These are phyloP conservation scores for Phyllotreta cruciferae DNA, from an alignment of 2,888 invertebrate genomes.

Conservation along the genomic window DNA sequence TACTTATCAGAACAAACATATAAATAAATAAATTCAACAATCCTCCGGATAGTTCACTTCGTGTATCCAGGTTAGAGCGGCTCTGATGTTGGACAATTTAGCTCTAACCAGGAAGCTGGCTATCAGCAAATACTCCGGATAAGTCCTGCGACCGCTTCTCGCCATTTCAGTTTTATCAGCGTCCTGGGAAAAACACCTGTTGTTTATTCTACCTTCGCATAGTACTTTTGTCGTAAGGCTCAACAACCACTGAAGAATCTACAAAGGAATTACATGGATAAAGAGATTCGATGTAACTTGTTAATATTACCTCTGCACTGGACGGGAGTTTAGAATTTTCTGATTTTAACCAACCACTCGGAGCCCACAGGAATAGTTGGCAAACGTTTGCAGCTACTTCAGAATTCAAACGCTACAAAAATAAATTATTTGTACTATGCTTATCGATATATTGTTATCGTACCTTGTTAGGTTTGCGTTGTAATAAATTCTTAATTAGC, in stretches of 20 bases:
- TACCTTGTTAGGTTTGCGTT: conserved; percentile 69
- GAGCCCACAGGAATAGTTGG: conserved; percentile 78
- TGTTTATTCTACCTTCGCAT: conserved; percentile 65
- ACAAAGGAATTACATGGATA: conserved; percentile 29
- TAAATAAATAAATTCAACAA: conserved; percentile 2
- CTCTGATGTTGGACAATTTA: conserved; percentile 66
- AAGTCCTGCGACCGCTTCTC: conserved; percentile 66
- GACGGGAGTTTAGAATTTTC: conserved; percentile 63
- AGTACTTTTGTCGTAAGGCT: conserved; percentile 77
- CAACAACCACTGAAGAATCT: conserved; percentile 79
- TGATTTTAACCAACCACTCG: conserved; percentile 70
- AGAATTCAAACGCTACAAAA: conserved; percentile 63
- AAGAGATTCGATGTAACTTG: background rate
- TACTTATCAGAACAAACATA: background rate
- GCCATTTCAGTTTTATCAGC: conserved; percentile 15
- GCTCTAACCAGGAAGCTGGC: conserved; percentile 73
- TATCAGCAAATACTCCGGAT: conserved; percentile 75
- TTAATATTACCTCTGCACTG: conserved; percentile 65
- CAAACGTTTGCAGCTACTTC: conserved; percentile 78
- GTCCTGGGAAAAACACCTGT: conserved; percentile 38
- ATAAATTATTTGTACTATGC: conserved; percentile 24
- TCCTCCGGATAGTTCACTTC: conserved; percentile 48
- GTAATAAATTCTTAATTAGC: conserved; percentile 69
- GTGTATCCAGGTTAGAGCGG: conserved; percentile 72
- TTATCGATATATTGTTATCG: conserved; percentile 21